phyloP scores from a whole-genome alignment of 2,113 vertebrate species.

The Amphiprion ocellaris region DNA sequence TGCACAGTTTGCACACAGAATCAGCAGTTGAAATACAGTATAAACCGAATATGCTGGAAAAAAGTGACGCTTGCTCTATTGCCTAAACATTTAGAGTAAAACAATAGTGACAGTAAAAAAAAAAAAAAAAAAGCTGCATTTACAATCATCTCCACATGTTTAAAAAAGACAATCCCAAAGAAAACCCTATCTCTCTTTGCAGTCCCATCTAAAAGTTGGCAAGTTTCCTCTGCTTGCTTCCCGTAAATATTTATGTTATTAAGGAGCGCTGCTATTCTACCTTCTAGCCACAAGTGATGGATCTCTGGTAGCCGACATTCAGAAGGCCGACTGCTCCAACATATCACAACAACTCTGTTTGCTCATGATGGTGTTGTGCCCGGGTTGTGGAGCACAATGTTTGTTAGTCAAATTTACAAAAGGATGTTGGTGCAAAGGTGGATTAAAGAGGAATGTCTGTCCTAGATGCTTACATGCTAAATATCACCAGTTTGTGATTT shows the following conservation, averaged over 20 bases:
- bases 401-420: conserved; percentile 49
- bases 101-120: too few relatives aligned
- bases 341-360: conserved; percentile 15
- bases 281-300: neutral
- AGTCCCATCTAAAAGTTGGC: conserved; percentile 14
- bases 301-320: neutral
- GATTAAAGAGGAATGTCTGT: neutral
- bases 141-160: too few relatives aligned
- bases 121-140: too few relatives aligned
- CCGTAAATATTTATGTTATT: conserved; percentile 67
- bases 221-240: conserved; percentile 25
- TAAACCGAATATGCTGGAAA: neutral
- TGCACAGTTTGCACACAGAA: neutral
- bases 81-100: too few relatives aligned
- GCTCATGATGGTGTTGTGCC: conserved; percentile 1
- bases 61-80: neutral
- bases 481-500: neutral
- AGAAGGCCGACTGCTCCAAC: neutral
- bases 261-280: conserved; percentile 25
- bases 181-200: neutral
- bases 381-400: neutral
- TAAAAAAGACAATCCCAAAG: neutral
- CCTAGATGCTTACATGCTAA: neutral
- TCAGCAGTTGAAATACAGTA: neutral
- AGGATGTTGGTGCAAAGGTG: conserved; percentile 25